Evolutionary conservation across 2,888 invertebrate species (phyloP), one percentile per base, ranked within the genome.

Genomic region (Torymus texanus): DNA sequence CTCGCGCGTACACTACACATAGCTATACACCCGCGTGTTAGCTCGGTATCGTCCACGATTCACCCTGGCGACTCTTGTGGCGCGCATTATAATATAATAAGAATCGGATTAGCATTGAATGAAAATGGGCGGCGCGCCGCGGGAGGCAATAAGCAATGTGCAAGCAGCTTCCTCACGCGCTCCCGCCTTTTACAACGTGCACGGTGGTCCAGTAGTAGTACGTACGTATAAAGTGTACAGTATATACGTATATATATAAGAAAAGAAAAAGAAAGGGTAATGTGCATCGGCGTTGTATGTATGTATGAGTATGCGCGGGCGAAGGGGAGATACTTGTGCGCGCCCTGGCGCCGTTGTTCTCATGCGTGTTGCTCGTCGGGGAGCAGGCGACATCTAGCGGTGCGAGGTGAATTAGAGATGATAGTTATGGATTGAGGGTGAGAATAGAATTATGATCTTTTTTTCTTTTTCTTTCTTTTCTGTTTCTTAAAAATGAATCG

Each of bases 91-190:
- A 89, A 89, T 88, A 89, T 89, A 89, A 88, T 89, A 89, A 89
- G 89, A 89, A 86, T 87, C 86, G 88, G 87, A 90, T 90, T 90
- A 90, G 90, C 90, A 90, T 90, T 90, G 90, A 90, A 90, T 90
- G 89, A 88, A 88, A 87, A 78, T 87, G 88, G 86, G 85, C 88
- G 87, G 86, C 84, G 86, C 86, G 86, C 84, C 85, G 82, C 83
- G 85, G 84, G 84, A 85, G 85, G 86, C 86, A 85, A 85, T 85
- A 85, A 85, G 85, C 83, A 82, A 29, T 5, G 29, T 29, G 29
- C 29, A 29, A 29, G 29, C 29, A 5, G 29, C 29, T 4, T 29
- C 29, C 29, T 29, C 29, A 3, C 29, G 29, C 82, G 80, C 83
- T 82, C 68, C 79, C 82, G 82, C 81, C 82, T 81, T 83, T 83